Percentiles rank a stretch among this genome's conserved stretches.
These are phyloP conservation scores for Oryzias celebensis DNA, from an alignment of 2,113 vertebrate species.

Conservation along the genomic window DNA sequence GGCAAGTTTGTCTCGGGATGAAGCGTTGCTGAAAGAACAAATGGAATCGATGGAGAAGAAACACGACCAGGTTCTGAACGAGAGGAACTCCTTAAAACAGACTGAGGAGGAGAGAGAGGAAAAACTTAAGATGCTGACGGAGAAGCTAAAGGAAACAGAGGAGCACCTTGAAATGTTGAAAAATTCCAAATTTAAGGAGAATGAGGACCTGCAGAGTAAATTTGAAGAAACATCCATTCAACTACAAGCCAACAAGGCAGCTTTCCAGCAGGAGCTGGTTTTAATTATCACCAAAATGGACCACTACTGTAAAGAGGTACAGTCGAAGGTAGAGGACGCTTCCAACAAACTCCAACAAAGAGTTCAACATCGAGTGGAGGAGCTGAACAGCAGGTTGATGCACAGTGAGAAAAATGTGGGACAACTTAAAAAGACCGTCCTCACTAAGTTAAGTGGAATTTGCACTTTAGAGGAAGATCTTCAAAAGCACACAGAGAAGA, in stretches of 20 bases:
- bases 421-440: conserved; percentile 77
- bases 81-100: conserved; percentile 80
- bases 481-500: conserved; percentile 75
- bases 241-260: conserved; percentile 74
- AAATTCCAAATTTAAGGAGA: conserved; percentile 72
- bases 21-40: conserved; percentile 78
- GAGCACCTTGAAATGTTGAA: conserved; percentile 75
- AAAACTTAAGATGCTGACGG: conserved; percentile 70
- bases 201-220: conserved; percentile 76
- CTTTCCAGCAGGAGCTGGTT: conserved; percentile 71
- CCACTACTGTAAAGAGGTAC: conserved; percentile 71
- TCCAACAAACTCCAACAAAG: conserved; percentile 76
- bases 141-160: conserved; percentile 73
- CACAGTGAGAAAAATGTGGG: conserved; percentile 71
- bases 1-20: conserved; percentile 74
- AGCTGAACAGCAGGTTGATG: conserved; percentile 73
- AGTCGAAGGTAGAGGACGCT: conserved; percentile 74
- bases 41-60: conserved; percentile 80
- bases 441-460: conserved; percentile 70
- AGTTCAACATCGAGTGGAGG: conserved; percentile 71
- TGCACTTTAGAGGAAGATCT: conserved; percentile 84
- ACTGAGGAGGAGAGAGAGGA: conserved; percentile 75
- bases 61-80: conserved; percentile 77
- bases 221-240: conserved; percentile 72
- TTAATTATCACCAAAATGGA: conserved; percentile 74